Conservation (phyloP, 1,140 invertebrate species). For the Nephila pilipes region DNA sequence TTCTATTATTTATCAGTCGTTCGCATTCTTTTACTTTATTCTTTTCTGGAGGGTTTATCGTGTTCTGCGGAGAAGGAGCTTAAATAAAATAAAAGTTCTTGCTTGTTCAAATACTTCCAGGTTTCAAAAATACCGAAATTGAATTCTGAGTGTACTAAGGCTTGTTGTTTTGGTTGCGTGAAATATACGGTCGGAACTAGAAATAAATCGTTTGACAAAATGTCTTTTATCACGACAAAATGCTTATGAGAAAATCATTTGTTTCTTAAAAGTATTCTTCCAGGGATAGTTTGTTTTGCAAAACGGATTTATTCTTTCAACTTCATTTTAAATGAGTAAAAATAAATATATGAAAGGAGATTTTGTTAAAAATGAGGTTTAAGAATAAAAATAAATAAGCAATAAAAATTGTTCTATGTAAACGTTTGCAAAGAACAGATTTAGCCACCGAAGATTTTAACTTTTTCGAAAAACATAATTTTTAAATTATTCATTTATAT, state of each 20-base stretch:
- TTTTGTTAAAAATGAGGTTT: too few relatives aligned
- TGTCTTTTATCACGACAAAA: conserved; percentile 13
- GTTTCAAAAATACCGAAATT: neutral
- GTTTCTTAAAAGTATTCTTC: neutral
- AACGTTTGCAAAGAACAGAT: too few relatives aligned
- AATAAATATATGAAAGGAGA: neutral
- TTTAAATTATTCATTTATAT: too few relatives aligned
- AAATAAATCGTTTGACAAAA: conserved; percentile 5
- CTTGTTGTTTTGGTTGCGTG: neutral
- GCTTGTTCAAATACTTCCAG: conserved; percentile 4
- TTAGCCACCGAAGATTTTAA: too few relatives aligned
- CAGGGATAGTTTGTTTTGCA: neutral
- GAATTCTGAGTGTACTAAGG: conserved; percentile 23
- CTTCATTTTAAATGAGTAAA: neutral
- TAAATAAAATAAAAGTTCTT: conserved; percentile 23
- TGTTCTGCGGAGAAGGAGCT: neutral
- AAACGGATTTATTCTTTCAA: neutral
- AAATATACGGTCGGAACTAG: neutral
- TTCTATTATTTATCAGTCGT: conserved; percentile 61
- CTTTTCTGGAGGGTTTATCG: neutral
- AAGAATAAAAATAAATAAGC: too few relatives aligned
- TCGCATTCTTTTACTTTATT: conserved; percentile 43
- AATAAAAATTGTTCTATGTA: too few relatives aligned
- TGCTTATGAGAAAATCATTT: neutral
- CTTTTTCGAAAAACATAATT: too few relatives aligned